Evolutionary conservation across 2,888 invertebrate species (phyloP), one percentile per base, ranked within the genome.

Genomic region (Neocrepidodera transversa): DNA sequence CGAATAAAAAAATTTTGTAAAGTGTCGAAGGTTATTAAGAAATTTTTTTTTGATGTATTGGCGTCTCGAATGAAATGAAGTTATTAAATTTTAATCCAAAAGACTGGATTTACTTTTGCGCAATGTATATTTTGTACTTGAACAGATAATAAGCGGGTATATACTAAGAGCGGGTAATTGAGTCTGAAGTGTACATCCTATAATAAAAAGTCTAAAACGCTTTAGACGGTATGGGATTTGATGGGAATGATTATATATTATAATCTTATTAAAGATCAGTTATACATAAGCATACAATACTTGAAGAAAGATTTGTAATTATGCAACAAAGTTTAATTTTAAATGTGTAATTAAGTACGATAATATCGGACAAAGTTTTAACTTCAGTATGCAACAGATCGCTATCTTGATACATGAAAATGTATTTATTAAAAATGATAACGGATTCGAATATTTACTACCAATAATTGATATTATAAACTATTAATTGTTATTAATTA

Each of bases 81-180:
- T 45, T 45, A 45, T 45, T 45, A 45, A 45, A 26, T 11, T 45
- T 45, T 45, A 45, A 45, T 45, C 26, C 26, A 11, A 45, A 26
- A 11, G n/a, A 45, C 45, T 26, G 45, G 26, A 45, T 45, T 45
- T 45, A 14, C 45, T 45, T 42, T 42, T 42, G 11, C 42, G 42
- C 20, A 23, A 13, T 23, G 13, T 45, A 26, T 45, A 45, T 26
- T 26, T 26, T 45, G 45, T 45, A 28, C 26, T 16, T 45, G 26
- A 45, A 45, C 26, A 45, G 23, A 45, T 45, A 45, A 45, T 45
- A 45, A 45, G 45, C 45, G 45, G 45, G 26, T 45, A n/a, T n/a
- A 16, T 45, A 8, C 26, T 45, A 45, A 26, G 13, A 45, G 45
- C 45, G 20, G 20, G 45, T 45, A 45, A 45, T 45, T 45, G 45